Conservation (phyloP, 2,888 invertebrate genomes). For the Callinectes sapidus region DNA sequence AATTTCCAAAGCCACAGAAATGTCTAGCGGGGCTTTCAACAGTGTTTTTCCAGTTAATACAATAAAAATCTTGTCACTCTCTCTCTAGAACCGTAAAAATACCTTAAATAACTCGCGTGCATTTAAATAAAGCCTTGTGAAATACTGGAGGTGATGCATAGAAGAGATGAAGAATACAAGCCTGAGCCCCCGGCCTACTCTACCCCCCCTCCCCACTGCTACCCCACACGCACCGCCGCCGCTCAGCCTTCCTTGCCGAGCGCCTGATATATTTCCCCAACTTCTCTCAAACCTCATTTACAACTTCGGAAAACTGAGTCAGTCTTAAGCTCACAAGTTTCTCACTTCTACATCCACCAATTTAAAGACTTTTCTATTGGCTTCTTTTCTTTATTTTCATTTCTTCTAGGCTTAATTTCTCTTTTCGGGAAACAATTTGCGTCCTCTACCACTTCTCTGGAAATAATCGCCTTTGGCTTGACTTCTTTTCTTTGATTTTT, state of each 20-base stretch:
- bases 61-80: too few species aligned
- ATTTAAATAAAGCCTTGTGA: too few species aligned
- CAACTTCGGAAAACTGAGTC: slow-evolving; percentile 43
- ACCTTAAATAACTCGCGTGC: too few species aligned
- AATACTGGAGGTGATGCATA: too few species aligned
- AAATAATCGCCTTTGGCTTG: neutral
- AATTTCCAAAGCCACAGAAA: too few species aligned
- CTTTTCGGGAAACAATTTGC: neutral
- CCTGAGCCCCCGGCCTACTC: neutral
- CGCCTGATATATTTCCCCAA: slow-evolving; percentile 38
- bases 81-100: too few species aligned
- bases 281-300: slow-evolving; percentile 42
- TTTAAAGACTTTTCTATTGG: neutral
- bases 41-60: too few species aligned
- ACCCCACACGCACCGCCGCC: neutral
- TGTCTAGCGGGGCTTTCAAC: too few species aligned
- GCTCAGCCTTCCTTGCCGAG: neutral
- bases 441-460: slow-evolving; percentile 3
- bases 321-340: slow-evolving; percentile 35
- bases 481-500: neutral
- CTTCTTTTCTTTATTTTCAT: neutral
- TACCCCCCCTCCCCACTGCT: neutral
- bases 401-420: neutral
- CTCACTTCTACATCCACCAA: slow-evolving; percentile 17
- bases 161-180: too few species aligned